Percentiles rank a stretch among this genome's conserved stretches.
Conservation (phyloP, 2,113 vertebrate species). For the Phyllopteryx taeniolatus region DNA sequence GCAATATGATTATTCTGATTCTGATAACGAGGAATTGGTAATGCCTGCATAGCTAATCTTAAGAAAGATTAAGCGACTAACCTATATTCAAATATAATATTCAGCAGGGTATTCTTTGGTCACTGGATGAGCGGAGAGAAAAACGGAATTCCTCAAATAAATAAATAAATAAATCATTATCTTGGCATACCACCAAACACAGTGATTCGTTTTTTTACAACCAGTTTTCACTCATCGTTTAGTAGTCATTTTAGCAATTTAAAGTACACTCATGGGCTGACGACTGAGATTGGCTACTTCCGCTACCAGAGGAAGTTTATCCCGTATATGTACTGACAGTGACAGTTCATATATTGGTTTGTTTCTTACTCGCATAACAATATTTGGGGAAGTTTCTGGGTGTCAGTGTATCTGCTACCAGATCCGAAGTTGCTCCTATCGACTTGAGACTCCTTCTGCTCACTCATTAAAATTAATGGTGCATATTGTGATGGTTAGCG, state of each 20-base stretch:
- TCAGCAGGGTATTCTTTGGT: too few relatives aligned
- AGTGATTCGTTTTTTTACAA: neutral
- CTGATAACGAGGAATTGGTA: neutral
- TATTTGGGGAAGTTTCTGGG: neutral
- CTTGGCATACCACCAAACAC: neutral
- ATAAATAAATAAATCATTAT: neutral
- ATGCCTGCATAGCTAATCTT: neutral
- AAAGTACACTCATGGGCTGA: neutral
- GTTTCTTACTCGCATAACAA: neutral
- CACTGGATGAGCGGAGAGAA: neutral
- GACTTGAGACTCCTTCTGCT: constrained; percentile 38
- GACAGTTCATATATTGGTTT: neutral
- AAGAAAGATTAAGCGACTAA: neutral
- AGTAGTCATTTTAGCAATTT: neutral
- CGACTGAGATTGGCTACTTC: neutral
- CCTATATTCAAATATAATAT: neutral
- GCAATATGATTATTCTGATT: too few relatives aligned
- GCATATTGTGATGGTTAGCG: constrained; percentile 52
- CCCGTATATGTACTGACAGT: neutral
- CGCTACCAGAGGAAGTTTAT: neutral
- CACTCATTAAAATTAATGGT: constrained; percentile 53
- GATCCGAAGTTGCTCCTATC: neutral
- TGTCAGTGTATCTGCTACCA: neutral
- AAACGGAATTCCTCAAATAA: neutral
- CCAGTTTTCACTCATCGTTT: neutral